Conservation (phyloP, 2,888 invertebrate species). For the Lobophora halterata region DNA sequence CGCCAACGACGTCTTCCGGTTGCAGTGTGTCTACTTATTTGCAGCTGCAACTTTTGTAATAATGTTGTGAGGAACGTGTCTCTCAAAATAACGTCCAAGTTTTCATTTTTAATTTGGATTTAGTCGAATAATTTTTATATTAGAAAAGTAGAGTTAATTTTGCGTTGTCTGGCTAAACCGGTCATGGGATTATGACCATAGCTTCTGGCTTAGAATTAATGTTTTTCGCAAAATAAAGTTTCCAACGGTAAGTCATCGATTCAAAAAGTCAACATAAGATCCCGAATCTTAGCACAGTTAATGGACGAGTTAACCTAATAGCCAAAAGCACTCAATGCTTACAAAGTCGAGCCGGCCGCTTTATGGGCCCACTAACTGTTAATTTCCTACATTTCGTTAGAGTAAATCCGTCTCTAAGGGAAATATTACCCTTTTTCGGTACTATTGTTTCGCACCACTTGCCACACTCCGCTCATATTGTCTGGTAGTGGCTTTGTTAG, state of each 20-base stretch:
- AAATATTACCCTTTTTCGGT: conserved; percentile 56
- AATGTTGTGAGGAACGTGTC: conserved; percentile 7
- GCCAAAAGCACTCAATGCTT: conserved; percentile 79
- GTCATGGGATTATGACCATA: too few relatives aligned
- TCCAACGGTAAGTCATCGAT: conserved; percentile 42
- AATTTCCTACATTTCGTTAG: conserved; percentile 72
- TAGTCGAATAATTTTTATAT: too few relatives aligned
- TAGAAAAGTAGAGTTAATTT: too few relatives aligned
- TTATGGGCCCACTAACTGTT: conserved; percentile 74
- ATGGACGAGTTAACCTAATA: conserved; percentile 77
- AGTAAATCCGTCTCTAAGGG: conserved; percentile 66
- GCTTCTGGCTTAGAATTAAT: too few relatives aligned
- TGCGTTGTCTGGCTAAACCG: too few relatives aligned
- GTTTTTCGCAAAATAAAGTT: too few relatives aligned
- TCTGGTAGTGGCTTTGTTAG: conserved; percentile 44
- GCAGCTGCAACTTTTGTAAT: conserved; percentile 17
- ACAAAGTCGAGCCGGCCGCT: conserved; percentile 72
- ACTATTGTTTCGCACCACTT: conserved; percentile 51
- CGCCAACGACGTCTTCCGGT: conserved; percentile 27
- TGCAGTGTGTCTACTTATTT: conserved; percentile 29
- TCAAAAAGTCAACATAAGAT: conserved; percentile 61
- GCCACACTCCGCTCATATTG: conserved; percentile 48
- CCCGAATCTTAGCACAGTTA: conserved; percentile 63
- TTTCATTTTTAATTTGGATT: too few relatives aligned
- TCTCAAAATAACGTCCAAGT: conserved; percentile 2